A percentile compares a stretch with the other conserved stretches of the same genome.
Conservation (phyloP, 2,797 vertebrate genomes). For the Poeciliopsis presidionis region DNA sequence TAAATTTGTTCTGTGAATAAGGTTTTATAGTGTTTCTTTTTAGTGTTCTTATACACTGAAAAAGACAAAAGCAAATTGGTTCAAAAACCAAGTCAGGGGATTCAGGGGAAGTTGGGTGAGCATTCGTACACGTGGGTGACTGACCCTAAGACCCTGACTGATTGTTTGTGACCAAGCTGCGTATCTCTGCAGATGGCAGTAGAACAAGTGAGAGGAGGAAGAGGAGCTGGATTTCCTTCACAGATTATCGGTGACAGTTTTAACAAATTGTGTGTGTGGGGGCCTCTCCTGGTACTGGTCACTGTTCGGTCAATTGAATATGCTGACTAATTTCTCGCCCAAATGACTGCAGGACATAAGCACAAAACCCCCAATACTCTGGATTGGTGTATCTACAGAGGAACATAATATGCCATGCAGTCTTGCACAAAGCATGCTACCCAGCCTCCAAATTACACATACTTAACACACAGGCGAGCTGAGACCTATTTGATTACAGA, state of each 20-base stretch:
- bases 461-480: background rate
- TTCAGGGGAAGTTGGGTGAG: too few relatives aligned
- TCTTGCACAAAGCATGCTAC: background rate
- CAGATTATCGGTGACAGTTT: too few relatives aligned
- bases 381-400: background rate
- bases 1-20: background rate
- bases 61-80: background rate
- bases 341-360: background rate
- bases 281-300: background rate
- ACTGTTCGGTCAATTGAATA: background rate
- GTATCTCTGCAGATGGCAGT: too few relatives aligned
- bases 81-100: background rate
- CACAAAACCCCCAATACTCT: background rate
- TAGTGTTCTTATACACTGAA: background rate
- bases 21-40: background rate
- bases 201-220: too few relatives aligned
- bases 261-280: background rate
- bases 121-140: too few relatives aligned
- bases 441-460: background rate
- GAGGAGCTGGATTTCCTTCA: too few relatives aligned
- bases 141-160: too few relatives aligned
- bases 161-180: too few relatives aligned
- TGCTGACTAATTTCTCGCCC: background rate
- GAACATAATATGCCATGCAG: background rate
- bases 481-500: background rate